Evolutionary conservation across 2,888 invertebrate species (phyloP), one percentile per base, ranked within the genome.

Genomic region (Corbicula japonica): DNA sequence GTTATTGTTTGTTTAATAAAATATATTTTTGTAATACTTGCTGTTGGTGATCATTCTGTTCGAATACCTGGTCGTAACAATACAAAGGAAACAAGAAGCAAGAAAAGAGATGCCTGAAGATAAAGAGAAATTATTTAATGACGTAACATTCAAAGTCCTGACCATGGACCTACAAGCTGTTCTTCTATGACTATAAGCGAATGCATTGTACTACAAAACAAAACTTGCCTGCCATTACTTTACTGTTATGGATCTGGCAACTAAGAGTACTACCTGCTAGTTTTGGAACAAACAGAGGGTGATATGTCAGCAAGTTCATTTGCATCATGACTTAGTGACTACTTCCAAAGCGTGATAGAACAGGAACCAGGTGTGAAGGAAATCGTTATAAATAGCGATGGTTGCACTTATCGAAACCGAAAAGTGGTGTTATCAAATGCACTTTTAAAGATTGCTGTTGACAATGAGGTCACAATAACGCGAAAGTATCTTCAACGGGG

Each of bases 341-440:
- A 50, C 21, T 10, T 68, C 5, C 38, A 10, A 34, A n/a, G n/a
- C 15, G 3, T 54, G 3, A n/a, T 26, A 15, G 52, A 38, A 26
- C 46, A 50, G 12, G 41, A 38, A 38, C 15, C 8, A 38, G 10
- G 15, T 28, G 44, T 69, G 35, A 46, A 62, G 21, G 54, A 65
- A 48, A 18, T 80, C n/a, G 69, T 80, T 26, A 62, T 85, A 23
- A 80, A 54, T 52, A 83, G 83, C 44, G 84, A 84, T 70, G 84
- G 80, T 4, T 84, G 80, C 48, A 78, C 68, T 4, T 76, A 76
- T 32, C 83, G 80, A 70, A 83, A 83, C 56, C 58, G 76, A 44
- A 80, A 80, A 56, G 71, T 66, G 48, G 58, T 52, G 21, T 35
- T 83, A 21, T 15, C 76, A 30, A 83, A 80, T 65, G 62, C 80